Base-by-base conservation (phyloP, 2,888 invertebrate genomes). In the Cerastoderma edule region DNA sequence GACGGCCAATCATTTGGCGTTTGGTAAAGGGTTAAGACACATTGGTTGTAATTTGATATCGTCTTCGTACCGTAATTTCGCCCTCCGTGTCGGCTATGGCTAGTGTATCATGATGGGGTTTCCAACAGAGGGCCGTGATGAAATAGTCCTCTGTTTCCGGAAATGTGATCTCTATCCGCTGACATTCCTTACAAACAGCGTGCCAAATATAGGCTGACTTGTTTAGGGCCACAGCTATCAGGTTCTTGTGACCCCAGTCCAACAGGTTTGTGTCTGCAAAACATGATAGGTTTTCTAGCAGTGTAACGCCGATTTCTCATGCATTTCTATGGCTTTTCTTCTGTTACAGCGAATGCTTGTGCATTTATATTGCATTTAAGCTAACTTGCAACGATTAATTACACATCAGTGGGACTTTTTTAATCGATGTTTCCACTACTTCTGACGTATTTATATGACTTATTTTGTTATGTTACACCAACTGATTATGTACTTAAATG, bases 181-280 rank as follows among this genome's bases (percentile, higher is more conserved):
- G 72, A 64, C 86, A 85, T 8, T 75, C 77, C 53, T 83, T 80
- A 10, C 83, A 77, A 13, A 80, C 81, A 24, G 80, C 83, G 70
- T 84, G 78, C 87, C 87, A 87, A 13, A 86, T 83, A 46, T 83
- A 87, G 32, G 84, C 75, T 1, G 83, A 79, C 48, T 83, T 75
- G 56, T 79, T 56, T 8, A 87, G 72, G 0, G 86, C 83, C 0
- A 87, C 85, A 8, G 85, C 85, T 13, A 87, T 78, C 32, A 81
- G 70, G 66, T 86, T 86, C 16, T 72, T 70, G 1, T 56, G 30
- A 24, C 83, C 83, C 87, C 87, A 87, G 70, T 87, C 86, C 6
- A 87, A 66, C 24, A 86, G 60, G 68, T 86, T 87, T 16, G 86
- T 86, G 65, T 84, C 87, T 87, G 69, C 19, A 54, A 35, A 13